These are phyloP conservation scores for Corydoras sp. DNA, from an alignment of 2,113 vertebrate species.

Conservation along the genomic window DNA sequence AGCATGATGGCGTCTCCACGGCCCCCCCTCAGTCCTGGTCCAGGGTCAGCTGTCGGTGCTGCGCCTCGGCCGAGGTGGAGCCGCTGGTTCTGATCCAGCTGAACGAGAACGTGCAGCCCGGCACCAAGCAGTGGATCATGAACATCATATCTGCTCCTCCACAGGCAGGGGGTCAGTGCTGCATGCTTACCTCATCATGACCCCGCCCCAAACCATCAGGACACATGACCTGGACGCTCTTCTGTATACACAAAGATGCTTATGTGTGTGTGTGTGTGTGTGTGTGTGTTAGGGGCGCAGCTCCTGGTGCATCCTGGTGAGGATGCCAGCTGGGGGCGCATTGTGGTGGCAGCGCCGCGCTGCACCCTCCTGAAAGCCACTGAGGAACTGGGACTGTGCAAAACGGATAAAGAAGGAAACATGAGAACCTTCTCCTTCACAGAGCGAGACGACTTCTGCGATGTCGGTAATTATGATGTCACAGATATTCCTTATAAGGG, in stretches of 20 bases:
- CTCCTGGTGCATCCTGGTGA: conserved; percentile 69
- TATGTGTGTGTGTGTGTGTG: neutral
- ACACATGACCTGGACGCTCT: no score
- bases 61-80: conserved; percentile 54
- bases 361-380: conserved; percentile 63
- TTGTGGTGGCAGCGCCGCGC: conserved; percentile 65
- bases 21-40: conserved; percentile 55
- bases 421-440: conserved; percentile 67
- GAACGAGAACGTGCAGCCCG: conserved; percentile 49
- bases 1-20: conserved; percentile 28
- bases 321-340: conserved; percentile 62
- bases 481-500: no score
- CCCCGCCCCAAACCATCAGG: no score
- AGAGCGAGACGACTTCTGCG: conserved; percentile 61
- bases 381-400: conserved; percentile 68
- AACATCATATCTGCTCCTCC: conserved; percentile 55
- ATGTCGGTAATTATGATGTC: conserved; percentile 53
- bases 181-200: no score
- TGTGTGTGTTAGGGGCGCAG: conserved; percentile 55
- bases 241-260: neutral
- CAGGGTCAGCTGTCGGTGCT: conserved; percentile 65
- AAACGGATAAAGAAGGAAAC: conserved; percentile 52
- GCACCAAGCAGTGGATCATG: conserved; percentile 70
- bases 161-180: conserved; percentile 61
- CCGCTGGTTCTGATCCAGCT: conserved; percentile 67